Base-by-base conservation (phyloP, 2,888 invertebrate species). In the Cosmorhoe ocellata region DNA sequence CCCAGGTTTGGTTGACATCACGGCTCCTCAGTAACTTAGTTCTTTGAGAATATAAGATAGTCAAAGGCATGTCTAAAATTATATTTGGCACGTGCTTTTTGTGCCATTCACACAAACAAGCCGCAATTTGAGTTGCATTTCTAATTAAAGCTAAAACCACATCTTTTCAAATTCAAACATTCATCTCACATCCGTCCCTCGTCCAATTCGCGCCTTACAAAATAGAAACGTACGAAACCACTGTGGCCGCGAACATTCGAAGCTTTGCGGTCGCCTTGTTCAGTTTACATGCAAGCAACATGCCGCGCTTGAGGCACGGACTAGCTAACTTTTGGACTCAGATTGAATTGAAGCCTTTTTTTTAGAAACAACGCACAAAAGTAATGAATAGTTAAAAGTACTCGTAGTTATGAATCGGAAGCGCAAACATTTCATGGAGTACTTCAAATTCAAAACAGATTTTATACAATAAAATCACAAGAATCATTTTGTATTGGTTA, bases 121-220 rank as follows among this genome's bases (percentile, higher is more conserved):
- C 34, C 28, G 9, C 32, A 38, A 32, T 38, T 14, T 13, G 32
- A 38, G 11, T 26, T 34, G 18, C 26, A 43, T 32, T 10, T 33
- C 45, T 32, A 32, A 26, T 37, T 37, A 14, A 31, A 39, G 32
- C 13, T 9, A 26, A 28, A 38, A 24, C 41, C n/a, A 36, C 10
- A 10, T 31, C 18, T 9, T 5, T 22, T n/a, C 22, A 28, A 44
- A 30, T 41, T 34, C 39, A 48, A 41, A 30, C 31, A 43, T 53
- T 45, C 36, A 48, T 37, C 14, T 36, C 30, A 30, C 41, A 37
- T 40, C 43, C 18, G 40, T 44, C 39, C 33, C 43, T 26, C 41
- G 41, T 51, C 40, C 32, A 41, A 44, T 53, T 40, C 47, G 36
- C 54, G 50, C 51, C 47, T 56, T 56, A 51, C 56, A 53, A 51